These are phyloP conservation scores for Ptychochromis oligacanthus DNA, from an alignment of 2,113 vertebrate genomes.

Conservation along the genomic window DNA sequence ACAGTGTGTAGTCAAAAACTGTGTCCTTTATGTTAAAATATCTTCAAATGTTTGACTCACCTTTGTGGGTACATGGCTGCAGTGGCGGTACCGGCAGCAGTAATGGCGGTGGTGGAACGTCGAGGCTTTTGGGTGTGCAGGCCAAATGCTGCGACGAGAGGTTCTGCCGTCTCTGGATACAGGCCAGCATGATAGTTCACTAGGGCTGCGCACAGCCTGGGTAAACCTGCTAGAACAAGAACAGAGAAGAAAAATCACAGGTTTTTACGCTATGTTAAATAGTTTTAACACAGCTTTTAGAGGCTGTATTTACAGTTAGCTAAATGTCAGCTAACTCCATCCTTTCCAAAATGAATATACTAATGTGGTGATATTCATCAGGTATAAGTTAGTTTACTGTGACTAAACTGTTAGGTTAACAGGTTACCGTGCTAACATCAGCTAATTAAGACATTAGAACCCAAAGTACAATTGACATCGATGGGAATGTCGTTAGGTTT, in stretches of 20 bases:
- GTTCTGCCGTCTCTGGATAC: slow-evolving; percentile 94
- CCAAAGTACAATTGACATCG: background rate
- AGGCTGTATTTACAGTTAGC: background rate
- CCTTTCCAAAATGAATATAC: background rate
- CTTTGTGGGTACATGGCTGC: slow-evolving; percentile 79
- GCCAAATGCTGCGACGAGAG: slow-evolving; percentile 86
- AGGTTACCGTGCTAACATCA: background rate
- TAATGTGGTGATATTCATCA: background rate
- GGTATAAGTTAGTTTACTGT: background rate
- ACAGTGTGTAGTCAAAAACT: background rate
- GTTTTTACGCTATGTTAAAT: background rate
- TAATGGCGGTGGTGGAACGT: slow-evolving; percentile 71
- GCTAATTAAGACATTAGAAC: background rate
- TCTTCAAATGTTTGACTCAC: slow-evolving; percentile 76
- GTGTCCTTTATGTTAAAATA: background rate
- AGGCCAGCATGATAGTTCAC: slow-evolving; percentile 92
- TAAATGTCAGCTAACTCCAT: background rate
- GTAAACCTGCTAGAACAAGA: slow-evolving; percentile 64
- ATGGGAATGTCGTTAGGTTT: background rate
- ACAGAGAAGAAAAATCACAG: background rate
- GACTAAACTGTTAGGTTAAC: background rate
- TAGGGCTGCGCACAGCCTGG: slow-evolving; percentile 66
- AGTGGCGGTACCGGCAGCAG: slow-evolving; percentile 50
- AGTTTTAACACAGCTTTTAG: too few relatives aligned
- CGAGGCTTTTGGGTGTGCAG: slow-evolving; percentile 87